Conservation (phyloP, 2,888 invertebrate species). For the Nomada goodeniana region DNA sequence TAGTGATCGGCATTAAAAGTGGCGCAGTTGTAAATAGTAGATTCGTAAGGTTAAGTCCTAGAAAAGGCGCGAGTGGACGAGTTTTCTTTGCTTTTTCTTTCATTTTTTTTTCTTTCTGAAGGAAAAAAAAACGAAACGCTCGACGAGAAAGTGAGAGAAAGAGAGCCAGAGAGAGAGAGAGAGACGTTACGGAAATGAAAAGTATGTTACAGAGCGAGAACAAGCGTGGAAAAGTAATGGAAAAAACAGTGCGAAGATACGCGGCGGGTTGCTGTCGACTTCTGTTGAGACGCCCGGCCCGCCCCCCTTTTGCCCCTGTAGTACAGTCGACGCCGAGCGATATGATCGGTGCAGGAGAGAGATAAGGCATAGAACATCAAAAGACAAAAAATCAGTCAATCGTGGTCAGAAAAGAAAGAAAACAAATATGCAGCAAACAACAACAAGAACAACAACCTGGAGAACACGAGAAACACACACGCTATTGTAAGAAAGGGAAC, state of each 20-base stretch:
- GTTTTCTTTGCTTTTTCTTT: conserved; percentile 24
- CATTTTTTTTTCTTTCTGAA: background rate
- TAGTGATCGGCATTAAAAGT: conserved; percentile 30
- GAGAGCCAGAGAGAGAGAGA: conserved; percentile 2
- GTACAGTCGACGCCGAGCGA: conserved; percentile 39
- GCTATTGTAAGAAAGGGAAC: background rate
- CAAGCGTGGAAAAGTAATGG: conserved; percentile 8
- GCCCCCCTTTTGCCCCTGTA: conserved; percentile 61
- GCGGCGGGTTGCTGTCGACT: conserved; percentile 77
- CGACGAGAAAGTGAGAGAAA: conserved; percentile 13
- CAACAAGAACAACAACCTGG: conserved; percentile 7
- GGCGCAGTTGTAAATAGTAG: conserved; percentile 69
- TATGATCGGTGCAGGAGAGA: conserved; percentile 28
- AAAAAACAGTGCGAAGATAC: conserved; percentile 56
- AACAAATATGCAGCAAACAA: background rate
- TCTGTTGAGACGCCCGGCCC: conserved; percentile 78
- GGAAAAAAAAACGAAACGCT: conserved; percentile 36
- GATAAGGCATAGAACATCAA: background rate
- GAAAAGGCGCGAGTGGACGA: conserved; percentile 61
- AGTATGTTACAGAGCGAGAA: conserved; percentile 1
- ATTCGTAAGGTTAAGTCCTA: conserved; percentile 69
- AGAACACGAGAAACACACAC: background rate
- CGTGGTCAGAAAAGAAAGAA: conserved; percentile 3
- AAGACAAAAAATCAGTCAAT: background rate
- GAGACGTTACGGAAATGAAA: conserved; percentile 21